Evolutionary conservation across 2,797 vertebrate species (phyloP), one percentile per base, ranked within the genome.

Genomic region (Rhyacichthys aspro): DNA sequence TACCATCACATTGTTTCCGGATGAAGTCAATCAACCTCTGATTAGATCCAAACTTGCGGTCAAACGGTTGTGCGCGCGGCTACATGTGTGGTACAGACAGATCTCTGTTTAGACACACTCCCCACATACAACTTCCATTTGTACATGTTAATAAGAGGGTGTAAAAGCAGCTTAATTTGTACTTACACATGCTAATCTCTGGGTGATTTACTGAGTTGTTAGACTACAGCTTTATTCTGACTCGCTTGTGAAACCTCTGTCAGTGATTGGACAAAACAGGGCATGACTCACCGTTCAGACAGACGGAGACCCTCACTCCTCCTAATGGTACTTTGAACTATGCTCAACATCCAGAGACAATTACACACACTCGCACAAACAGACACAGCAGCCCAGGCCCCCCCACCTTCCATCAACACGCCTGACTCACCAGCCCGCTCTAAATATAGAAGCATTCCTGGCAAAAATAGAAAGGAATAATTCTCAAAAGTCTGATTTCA

Each of bases 381-480:
- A n/a, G 42, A 64, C 23, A 56, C 15, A 60, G 1, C 52, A 52
- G 39, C 55, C 34, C 52, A 17, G 55, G 47, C 49, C 54, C 32
- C n/a, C 63, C 60, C 39, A 11, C 52, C 55, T 56, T 48, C 57
- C 64, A 55, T 70, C 66, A 60, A 61, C 63, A 47, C 38, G 0
- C 28, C 28, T 88, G 87, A 90, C 68, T 90, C 82, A 89, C 59
- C 71, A 46, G 41, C 15, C 16, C 0, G 63, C 33, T 55, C 72
- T 83, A 83, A 83, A 89, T 87, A 88, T 87, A 90, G 84, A 76
- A 38, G 43, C 64, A 70, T 82, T 81, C 59, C 70, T 57, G 60
- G 53, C 56, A 67, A 67, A 85, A 83, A 88, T 73, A 86, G 84
- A 85, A 82, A 75, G 56, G 59, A 87, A 70, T 53, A 78, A 60